Percentiles rank a stretch among this genome's conserved stretches.
Evolutionary conservation across 2,113 vertebrate species (phyloP).

Genomic region (Grallaria varia): DNA sequence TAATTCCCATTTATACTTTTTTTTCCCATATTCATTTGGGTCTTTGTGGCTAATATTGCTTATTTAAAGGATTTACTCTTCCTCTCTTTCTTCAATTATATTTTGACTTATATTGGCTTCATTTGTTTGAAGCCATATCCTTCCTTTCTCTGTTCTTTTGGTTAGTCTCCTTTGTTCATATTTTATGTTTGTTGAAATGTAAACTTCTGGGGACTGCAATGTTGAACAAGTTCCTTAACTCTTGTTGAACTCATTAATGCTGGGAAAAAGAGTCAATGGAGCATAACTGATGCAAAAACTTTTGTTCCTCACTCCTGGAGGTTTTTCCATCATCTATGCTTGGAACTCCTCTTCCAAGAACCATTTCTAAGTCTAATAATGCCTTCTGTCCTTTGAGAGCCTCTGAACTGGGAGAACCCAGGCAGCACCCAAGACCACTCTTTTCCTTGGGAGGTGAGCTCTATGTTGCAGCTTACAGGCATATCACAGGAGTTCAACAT

Average conservation of each 20-base stretch:
- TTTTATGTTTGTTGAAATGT: conserved; percentile 60
- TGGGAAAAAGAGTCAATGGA: not conserved
- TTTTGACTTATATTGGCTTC: conserved; percentile 42
- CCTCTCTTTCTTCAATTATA: conserved; percentile 55
- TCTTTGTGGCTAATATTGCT: conserved; percentile 17
- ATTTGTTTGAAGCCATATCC: conserved; percentile 58
- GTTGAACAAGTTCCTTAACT: conserved; percentile 44
- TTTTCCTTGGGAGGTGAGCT: not conserved
- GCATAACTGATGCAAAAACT: not conserved
- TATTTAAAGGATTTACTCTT: conserved; percentile 57
- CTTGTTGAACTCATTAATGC: conserved; percentile 40
- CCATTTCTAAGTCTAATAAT: not conserved
- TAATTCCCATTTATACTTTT: conserved; percentile 22
- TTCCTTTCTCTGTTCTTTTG: conserved; percentile 61
- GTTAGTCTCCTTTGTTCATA: conserved; percentile 47
- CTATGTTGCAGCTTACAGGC: not conserved
- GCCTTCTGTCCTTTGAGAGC: not conserved
- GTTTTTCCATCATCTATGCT: not conserved
- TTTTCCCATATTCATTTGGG: not conserved
- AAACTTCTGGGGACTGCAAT: conserved; percentile 49
- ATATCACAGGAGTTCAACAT: not conserved
- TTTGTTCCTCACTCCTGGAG: not conserved
- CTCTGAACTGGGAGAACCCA: not conserved
- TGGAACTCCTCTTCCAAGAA: not conserved
- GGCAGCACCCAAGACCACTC: not conserved